phyloP scores from a whole-genome alignment of 2,797 vertebrate species.

The Platalea minor region DNA sequence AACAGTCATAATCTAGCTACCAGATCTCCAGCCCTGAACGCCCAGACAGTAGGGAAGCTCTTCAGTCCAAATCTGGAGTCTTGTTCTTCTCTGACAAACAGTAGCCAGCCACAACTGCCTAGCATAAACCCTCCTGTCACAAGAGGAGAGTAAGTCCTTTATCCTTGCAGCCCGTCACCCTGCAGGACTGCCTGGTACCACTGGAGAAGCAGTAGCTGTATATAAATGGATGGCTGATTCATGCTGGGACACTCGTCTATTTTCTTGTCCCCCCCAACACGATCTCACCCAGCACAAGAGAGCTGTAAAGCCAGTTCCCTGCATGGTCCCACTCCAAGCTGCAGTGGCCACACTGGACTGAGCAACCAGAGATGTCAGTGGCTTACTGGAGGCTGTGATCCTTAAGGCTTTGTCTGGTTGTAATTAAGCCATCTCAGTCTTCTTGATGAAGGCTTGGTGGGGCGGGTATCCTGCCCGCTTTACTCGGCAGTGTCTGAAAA shows the following conservation, averaged over 20 bases:
- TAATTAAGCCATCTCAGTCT: neutral
- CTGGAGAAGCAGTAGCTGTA: neutral
- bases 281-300: neutral
- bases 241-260: constrained; percentile 42
- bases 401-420: neutral
- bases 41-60: neutral
- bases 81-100: neutral
- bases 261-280: neutral
- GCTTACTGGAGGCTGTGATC: neutral
- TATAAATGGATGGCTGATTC: constrained; percentile 20
- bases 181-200: constrained; percentile 53
- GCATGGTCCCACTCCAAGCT: neutral
- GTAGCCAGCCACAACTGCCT: neutral
- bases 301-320: neutral
- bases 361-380: neutral
- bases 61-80: neutral
- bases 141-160: constrained; percentile 13
- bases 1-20: neutral
- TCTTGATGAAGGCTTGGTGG: neutral
- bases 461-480: neutral
- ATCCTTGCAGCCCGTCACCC: neutral
- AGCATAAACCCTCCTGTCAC: neutral
- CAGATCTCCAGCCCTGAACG: neutral
- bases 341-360: neutral
- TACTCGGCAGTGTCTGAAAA: neutral